phyloP scores from a whole-genome alignment of 2,888 invertebrate genomes.

The Sesia bembeciformis region DNA sequence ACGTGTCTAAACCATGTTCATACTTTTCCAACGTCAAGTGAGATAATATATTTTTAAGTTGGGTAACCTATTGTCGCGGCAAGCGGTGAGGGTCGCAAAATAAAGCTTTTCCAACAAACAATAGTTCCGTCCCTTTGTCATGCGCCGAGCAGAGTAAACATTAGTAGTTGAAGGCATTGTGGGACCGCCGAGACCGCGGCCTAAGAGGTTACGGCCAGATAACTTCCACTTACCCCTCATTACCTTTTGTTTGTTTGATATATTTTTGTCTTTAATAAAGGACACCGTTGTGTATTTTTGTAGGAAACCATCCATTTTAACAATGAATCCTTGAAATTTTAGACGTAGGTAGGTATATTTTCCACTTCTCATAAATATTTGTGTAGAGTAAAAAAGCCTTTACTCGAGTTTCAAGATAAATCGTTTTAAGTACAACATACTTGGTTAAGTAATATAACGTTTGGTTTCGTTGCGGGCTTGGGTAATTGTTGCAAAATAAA shows the following conservation, averaged over 20 bases:
- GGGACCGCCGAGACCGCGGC: conserved; percentile 24
- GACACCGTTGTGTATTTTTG: conserved; percentile 1
- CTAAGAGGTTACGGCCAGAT: conserved; percentile 58
- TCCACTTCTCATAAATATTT: no score
- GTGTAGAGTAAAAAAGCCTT: no score
- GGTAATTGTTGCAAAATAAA: no score
- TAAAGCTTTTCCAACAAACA: conserved; percentile 74
- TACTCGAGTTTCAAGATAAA: no score
- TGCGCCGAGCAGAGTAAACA: conserved; percentile 66
- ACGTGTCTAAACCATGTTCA: conserved; percentile 12
- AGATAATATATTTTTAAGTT: conserved; percentile 72
- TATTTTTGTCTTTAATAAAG: conserved; percentile 37
- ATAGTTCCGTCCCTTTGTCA: conserved; percentile 74
- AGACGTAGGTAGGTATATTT: no score
- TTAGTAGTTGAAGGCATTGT: conserved; percentile 67
- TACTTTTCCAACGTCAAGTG: conserved; percentile 35
- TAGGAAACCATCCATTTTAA: no score
- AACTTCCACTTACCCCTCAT: conserved; percentile 54
- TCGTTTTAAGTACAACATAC: no score
- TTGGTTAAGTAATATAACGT: no score
- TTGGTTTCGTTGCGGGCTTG: no score
- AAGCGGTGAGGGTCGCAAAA: conserved; percentile 66
- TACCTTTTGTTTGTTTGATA: conserved; percentile 59
- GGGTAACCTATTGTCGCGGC: conserved; percentile 70
- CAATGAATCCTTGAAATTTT: no score